Evolutionary conservation across 1,140 invertebrate species (phyloP), one percentile per base, ranked within the genome.

Genomic region (Cydia amplana): DNA sequence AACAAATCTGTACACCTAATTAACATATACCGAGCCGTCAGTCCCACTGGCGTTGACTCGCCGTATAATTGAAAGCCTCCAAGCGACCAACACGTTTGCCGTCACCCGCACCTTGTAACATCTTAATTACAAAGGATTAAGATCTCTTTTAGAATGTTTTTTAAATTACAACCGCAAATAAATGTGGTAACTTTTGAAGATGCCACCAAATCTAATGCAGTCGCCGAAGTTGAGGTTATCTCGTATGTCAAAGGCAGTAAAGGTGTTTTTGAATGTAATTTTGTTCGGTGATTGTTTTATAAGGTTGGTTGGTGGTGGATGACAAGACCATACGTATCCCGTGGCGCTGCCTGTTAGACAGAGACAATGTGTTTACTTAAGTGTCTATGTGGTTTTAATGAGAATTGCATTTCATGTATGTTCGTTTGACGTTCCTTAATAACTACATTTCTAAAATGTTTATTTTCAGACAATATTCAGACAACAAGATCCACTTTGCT

Each of bases 51-150:
- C 65, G 32, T n/a, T n/a, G n/a, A 70, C 65, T 36, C 14, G 28
- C 20, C 9, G 70, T 18, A 23, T 72, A 78, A 78, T 78, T 78
- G 77, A 78, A 78, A 72, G 72, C 63, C 74, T 76, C 64, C 20
- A 40, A 76, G 72, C 72, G 64, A 74, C 55, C 20, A 73, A 74
- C 64, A 76, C 64, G 1, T 65, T 65, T 32, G 10, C 64, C 2
- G 16, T 10, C 23, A 64, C 5, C 4, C 16, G 3, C 32, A 40
- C 25, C n/a, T 40, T 14, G 7, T 10, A 18, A 40, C 32, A 60
- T 18, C 23, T 70, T 70, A 43, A 43, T 43, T 70, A 43, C 65
- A n/a, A 70, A 1, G 10, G 0, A 6, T 18, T 70, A 70, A 36
- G 65, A 32, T 4, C n/a, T 18, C 18, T 36, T 36, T 32, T 36